Percentiles rank a stretch among this genome's conserved stretches.
phyloP scores from a whole-genome alignment of 2,113 vertebrate genomes.

The Eubucco bourcierii region DNA sequence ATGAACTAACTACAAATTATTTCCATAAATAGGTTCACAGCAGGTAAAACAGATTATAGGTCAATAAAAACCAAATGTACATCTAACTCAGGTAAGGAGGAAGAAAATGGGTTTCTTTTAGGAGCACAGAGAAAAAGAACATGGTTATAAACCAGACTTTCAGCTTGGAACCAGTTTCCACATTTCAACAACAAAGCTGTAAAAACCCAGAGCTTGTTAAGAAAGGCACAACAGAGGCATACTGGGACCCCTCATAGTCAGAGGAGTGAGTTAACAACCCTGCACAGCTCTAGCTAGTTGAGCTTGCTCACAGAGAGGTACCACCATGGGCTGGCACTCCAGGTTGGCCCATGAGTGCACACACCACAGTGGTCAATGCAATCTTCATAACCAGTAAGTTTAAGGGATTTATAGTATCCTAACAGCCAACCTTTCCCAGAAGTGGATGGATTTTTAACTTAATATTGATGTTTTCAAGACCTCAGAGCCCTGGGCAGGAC shows the following conservation, averaged over 20 bases:
- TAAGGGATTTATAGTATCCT: background rate
- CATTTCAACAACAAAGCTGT: background rate
- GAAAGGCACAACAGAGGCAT: background rate
- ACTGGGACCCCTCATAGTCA: background rate
- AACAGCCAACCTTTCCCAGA: background rate
- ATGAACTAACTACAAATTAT: background rate
- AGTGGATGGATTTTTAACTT: slow-evolving; percentile 7
- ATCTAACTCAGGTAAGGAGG: background rate
- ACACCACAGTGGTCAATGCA: background rate
- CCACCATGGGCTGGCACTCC: background rate
- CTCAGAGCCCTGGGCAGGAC: background rate
- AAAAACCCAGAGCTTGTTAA: background rate
- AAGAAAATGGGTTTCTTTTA: background rate
- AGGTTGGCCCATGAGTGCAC: background rate
- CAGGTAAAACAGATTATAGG: background rate
- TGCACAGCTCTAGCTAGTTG: background rate
- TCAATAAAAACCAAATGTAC: background rate
- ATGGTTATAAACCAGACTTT: background rate
- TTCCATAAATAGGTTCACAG: background rate
- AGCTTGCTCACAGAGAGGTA: background rate
- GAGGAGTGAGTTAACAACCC: background rate
- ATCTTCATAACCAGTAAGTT: background rate
- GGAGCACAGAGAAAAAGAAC: background rate
- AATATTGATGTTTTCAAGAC: slow-evolving; percentile 2
- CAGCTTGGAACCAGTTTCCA: background rate